Evolutionary conservation across 2,888 invertebrate species (phyloP), one percentile per base, ranked within the genome.

Genomic region (Acrocera orbiculus): DNA sequence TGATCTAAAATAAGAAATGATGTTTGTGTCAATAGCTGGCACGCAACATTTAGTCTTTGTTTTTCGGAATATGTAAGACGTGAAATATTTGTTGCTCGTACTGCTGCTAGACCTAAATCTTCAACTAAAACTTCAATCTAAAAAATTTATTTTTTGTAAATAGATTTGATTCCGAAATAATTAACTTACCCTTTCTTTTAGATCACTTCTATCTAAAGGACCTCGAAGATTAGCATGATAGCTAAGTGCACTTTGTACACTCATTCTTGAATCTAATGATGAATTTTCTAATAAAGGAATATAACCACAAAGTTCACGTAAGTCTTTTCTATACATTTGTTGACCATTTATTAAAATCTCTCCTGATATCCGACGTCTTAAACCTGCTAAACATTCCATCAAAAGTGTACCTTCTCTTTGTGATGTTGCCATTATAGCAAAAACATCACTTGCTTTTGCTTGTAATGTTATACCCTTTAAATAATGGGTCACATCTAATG

Each of bases 291-390:
- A 35, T 0, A 60, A 53, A 30, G 60, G 59, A 32, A 61, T 61
- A 47, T 53, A 60, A 40, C 58, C 58, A 50, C 81, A 81, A n/a
- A 89, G 63, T 39, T 78, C 70, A 34, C 74, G 66, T 27, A 93
- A 64, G 10, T 75, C 73, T 4, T 68, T 65, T 2, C 76, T 66
- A 13, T 75, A 72, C 26, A 89, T 75, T 26, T 75, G 73, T 52
- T 86, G 80, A 0, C 92, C 92, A 55, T 92, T 92, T 10, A 92
- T 64, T 14, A 87, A 64, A 46, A 92, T 74, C 48, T 85, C 83
- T 1, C 89, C 89, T 2, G 72, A 53, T 55, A 66, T 50, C 46
- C 75, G 69, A 59, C 70, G 67, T 32, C 70, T 65, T 28, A 73
- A 64, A 9, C 87, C 86, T n/a, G 86, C 76, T 36, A 92, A 59